Evolutionary conservation across 2,888 invertebrate species (phyloP).

Genomic region (Meliscaeva auricollis): DNA sequence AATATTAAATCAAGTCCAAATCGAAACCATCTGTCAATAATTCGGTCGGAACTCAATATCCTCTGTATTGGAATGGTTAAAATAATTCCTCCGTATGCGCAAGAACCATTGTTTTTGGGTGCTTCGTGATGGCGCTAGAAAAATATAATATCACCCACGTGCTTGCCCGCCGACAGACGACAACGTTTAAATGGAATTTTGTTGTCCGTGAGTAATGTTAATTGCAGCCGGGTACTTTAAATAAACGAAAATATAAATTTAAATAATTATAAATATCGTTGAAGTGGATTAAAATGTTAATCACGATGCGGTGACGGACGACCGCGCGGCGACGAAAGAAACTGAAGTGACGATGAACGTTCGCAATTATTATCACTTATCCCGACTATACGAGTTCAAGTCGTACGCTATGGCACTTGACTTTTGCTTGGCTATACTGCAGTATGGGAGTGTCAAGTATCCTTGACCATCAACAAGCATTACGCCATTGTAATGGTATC

Average conservation of each 20-base stretch:
- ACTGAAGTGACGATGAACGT: conserved; percentile 43
- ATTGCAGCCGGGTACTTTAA: conserved; percentile 44
- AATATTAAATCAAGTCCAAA: conserved; percentile 41
- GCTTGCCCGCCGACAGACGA: neutral
- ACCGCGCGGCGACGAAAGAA: neutral
- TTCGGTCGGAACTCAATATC: conserved; percentile 42
- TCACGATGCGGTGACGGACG: conserved; percentile 31
- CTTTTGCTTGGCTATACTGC: conserved; percentile 18
- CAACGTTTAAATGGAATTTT: conserved; percentile 37
- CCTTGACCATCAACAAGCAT: conserved; percentile 59
- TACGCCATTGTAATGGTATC: conserved; percentile 44
- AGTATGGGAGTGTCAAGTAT: conserved; percentile 18
- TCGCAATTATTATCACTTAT: conserved; percentile 42
- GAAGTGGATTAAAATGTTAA: conserved; percentile 67
- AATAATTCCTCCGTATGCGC: neutral
- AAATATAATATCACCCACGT: conserved; percentile 2
- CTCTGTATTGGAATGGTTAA: neutral
- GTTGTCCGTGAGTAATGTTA: conserved; percentile 61
- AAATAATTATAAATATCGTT: conserved; percentile 69
- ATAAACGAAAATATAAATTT: conserved; percentile 56
- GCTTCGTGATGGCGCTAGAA: neutral
- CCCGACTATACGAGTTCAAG: neutral
- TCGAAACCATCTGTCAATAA: conserved; percentile 56
- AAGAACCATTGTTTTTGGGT: conserved; percentile 17
- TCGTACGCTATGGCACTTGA: conserved; percentile 38